Base-by-base conservation (phyloP, 2,888 invertebrate genomes). In the Exephanes ischioxanthus region DNA sequence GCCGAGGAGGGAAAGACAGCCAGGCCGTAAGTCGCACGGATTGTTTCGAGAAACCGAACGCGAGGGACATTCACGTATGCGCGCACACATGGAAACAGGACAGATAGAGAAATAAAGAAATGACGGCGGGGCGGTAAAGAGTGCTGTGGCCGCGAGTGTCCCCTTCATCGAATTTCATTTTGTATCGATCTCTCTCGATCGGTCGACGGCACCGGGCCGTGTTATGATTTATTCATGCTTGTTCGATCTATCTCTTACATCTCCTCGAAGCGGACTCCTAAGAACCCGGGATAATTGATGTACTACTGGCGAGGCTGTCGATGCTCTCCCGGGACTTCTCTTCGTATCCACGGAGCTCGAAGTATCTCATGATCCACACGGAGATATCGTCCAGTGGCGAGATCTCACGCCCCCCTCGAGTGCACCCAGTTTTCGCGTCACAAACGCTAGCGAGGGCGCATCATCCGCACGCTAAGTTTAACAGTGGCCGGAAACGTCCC, bases 141-240 rank as follows among this genome's bases (percentile, higher is more conserved):
- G 33, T 14, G 41, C 22, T 6, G 41, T 19, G 58, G 75, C 19
- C 51, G 14, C 26, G 77, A 53, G 84, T 16, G 33, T 67, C 73
- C 22, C 58, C 82, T 82, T 77, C 80, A 71, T 77, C 80, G 76
- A 80, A 77, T 80, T 84, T 77, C 84, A 73, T 77, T 77, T 61
- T 63, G 68, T 80, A 78, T 77, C 67, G 61, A 63, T 63, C 61
- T 33, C 30, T 72, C 48, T 26, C 45, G 84, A 84, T 80, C 76
- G 45, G 53, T 22, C 33, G 30, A n/a, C 19, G 37, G 14, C 5
- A 58, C 30, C 53, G 73, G 37, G 45, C 26, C 22, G 55, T 55
- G 79, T 82, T 82, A 85, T 85, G 82, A 85, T 85, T 85, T 85
- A 85, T 85, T 82, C 82, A 85, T 82, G 78, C 6, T 41, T 30